Conservation (phyloP, 2,888 invertebrate species). For the Dromius quadrimaculatus region DNA sequence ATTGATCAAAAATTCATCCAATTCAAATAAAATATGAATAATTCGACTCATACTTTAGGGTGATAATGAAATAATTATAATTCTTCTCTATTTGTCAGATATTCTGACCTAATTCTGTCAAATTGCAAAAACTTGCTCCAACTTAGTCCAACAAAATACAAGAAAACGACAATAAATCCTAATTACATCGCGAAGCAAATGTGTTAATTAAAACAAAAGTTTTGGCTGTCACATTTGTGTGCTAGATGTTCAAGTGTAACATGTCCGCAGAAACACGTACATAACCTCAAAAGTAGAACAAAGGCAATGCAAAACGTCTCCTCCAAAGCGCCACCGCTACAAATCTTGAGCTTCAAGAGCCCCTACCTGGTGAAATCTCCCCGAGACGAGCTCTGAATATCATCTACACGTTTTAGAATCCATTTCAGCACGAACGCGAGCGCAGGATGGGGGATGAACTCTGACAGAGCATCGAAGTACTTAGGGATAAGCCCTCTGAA, state of each 20-base stretch:
- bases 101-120: too few relatives aligned
- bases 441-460: too few relatives aligned
- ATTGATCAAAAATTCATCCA: too few relatives aligned
- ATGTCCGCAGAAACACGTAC: conserved; percentile 35
- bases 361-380: conserved; percentile 26
- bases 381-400: conserved; percentile 18
- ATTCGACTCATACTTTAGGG: too few relatives aligned
- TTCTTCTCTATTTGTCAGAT: too few relatives aligned
- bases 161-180: conserved; percentile 30
- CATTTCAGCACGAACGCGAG: conserved; percentile 13
- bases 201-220: conserved; percentile 41
- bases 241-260: conserved; percentile 8
- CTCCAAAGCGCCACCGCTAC: not conserved
- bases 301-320: conserved; percentile 15
- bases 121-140: too few relatives aligned
- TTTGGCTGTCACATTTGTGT: conserved; percentile 6
- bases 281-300: conserved; percentile 36
- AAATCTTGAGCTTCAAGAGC: conserved; percentile 29
- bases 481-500: too few relatives aligned
- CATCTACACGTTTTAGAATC: conserved; percentile 24
- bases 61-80: too few relatives aligned
- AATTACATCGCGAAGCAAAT: conserved; percentile 33
- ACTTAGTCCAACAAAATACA: too few relatives aligned
- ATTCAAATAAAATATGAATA: too few relatives aligned
- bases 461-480: too few relatives aligned